Base-by-base conservation (phyloP, 37 sponge, comb jelly and placozoan genomes). In the Oopsacas minuta region DNA sequence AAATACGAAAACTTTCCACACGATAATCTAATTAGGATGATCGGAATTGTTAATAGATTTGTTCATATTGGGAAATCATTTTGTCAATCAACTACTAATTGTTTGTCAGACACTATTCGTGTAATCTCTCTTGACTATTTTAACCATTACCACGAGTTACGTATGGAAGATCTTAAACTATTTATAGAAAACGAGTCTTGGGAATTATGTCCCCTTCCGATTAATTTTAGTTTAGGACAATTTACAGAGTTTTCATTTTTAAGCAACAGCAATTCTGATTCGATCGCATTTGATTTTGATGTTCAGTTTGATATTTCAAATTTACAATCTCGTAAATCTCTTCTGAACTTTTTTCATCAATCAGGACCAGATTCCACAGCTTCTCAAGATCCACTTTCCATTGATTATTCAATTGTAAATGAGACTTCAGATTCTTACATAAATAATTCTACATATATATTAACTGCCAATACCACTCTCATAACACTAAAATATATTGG, bases 161-260 rank as follows among this genome's bases (percentile, higher is more conserved):
- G 75, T 5, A 10, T 61, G 28, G 30, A n/a, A 32, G 75, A 61
- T 25, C 75, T 61, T 12, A 61, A 61, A 61, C 1, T 61, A 10
- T 61, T 61, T 61, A 32, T 61, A 34, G 75, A 61, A 61, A 61
- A 61, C 30, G 75, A 61, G 30, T 61, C 75, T 61, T 61, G 75
- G 75, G 75, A 61, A 34, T 12, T 61, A 32, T 61, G 75, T 12
- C 75, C 75, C 17, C 75, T 61, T 25, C 75, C 75, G 28, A 3
- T 10, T 10, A n/a, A n/a, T n/a, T 61, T 61, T 61, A 5, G 1
- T 61, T 3, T 61, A 7, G 30, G 28, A 25, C 75, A 61, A 12
- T 61, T 61, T 25, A 25, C 22, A 32, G 75, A 61, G 28, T 61
- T 61, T 12, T 7, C 20, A 3, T 61, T 61, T 61, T 61, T 61